Conservation (phyloP, 2,113 vertebrate species). For the Antechinus stuartii region DNA sequence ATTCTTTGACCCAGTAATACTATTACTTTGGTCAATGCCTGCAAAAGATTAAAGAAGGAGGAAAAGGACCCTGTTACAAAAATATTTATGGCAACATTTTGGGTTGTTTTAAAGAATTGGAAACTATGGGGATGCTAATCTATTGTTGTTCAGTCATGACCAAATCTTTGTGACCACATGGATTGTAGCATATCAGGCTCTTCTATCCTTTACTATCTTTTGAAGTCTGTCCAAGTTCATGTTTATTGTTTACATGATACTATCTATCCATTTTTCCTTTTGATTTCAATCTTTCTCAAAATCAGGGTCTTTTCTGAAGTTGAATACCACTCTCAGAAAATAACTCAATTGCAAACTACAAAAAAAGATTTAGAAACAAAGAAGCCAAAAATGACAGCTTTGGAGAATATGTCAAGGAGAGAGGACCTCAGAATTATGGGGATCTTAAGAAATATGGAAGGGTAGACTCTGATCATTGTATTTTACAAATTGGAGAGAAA, state of each 20-base stretch:
- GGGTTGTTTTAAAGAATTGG: not conserved
- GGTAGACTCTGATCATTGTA: not conserved
- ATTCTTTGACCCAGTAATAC: not conserved
- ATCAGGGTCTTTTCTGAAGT: not conserved
- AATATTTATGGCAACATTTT: not conserved
- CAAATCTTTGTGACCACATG: not conserved
- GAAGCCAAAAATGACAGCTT: not conserved
- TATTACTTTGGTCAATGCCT: not conserved
- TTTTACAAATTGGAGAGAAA: not conserved
- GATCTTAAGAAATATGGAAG: not conserved
- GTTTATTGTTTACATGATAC: not conserved
- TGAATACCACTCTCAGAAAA: not conserved
- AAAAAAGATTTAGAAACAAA: not conserved
- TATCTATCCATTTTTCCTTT: not conserved
- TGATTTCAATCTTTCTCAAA: not conserved
- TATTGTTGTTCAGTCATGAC: not conserved
- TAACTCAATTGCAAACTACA: not conserved
- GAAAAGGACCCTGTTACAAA: not conserved
- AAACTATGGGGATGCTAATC: not conserved
- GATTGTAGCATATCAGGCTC: not conserved
- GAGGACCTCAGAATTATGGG: not conserved
- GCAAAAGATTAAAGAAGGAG: not conserved
- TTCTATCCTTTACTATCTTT: not conserved
- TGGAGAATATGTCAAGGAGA: not conserved
- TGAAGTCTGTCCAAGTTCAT: not conserved